phyloP scores from a whole-genome alignment of 2,113 vertebrate genomes.

The western clawed frog (Xenopus tropicalis) region DNA sequence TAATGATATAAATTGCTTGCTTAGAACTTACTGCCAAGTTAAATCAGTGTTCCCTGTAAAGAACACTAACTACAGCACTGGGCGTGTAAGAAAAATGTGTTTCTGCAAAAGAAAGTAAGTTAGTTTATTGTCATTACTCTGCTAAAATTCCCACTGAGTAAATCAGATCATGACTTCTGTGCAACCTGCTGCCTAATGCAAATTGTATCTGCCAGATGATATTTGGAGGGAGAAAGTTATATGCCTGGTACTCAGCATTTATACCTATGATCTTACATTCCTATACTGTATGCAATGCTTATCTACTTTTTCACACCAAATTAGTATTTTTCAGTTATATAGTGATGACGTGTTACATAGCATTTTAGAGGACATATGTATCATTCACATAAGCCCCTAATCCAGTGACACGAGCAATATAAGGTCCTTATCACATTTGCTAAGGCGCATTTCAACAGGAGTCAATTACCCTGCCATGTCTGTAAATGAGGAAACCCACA shows the following conservation, averaged over 20 bases:
- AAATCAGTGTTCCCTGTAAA: not conserved
- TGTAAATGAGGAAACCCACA: too few relatives aligned
- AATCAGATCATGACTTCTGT: not conserved
- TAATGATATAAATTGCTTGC: conserved; percentile 5
- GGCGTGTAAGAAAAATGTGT: conserved; percentile 2
- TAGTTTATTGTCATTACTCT: conserved; percentile 9
- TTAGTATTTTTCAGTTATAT: too few relatives aligned
- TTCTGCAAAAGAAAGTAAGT: not conserved
- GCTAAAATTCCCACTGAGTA: conserved; percentile 9
- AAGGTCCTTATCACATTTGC: too few relatives aligned
- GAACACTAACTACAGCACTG: not conserved
- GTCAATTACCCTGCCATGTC: too few relatives aligned
- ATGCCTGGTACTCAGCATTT: not conserved
- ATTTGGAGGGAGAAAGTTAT: not conserved
- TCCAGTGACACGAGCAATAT: too few relatives aligned
- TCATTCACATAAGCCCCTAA: too few relatives aligned
- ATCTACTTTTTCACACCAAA: too few relatives aligned
- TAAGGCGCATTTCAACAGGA: too few relatives aligned
- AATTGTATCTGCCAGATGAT: not conserved
- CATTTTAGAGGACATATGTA: too few relatives aligned
- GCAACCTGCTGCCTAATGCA: not conserved
- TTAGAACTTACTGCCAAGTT: not conserved
- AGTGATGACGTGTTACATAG: too few relatives aligned
- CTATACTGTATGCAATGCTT: too few relatives aligned
- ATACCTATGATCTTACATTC: not conserved